Percentiles rank a stretch among this genome's conserved stretches.
phyloP scores from a whole-genome alignment of 2,888 invertebrate genomes.

The Eledona agricola region DNA sequence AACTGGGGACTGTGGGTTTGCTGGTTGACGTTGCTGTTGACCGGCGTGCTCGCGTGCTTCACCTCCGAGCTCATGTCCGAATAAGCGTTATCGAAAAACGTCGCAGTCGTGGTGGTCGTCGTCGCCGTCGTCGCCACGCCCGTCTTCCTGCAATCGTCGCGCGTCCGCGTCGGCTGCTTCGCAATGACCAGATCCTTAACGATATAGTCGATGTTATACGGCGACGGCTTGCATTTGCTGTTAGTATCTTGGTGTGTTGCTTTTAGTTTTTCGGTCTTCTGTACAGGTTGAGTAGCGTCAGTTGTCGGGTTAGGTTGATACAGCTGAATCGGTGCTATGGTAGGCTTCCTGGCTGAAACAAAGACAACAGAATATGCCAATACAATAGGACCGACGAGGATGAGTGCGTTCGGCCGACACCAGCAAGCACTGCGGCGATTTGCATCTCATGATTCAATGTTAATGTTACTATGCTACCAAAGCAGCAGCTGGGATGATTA shows the following conservation, averaged over 20 bases:
- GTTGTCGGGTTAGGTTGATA: constrained; percentile 29
- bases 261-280: constrained; percentile 36
- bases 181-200: constrained; percentile 37
- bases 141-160: constrained; percentile 1
- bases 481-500: no score
- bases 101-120: constrained; percentile 5
- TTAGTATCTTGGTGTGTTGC: constrained; percentile 35
- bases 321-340: constrained; percentile 62
- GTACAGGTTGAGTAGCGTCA: constrained; percentile 36
- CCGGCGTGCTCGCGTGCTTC: constrained; percentile 57
- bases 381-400: constrained; percentile 30
- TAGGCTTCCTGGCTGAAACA: constrained; percentile 72
- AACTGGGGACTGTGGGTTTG: constrained; percentile 59
- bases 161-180: constrained; percentile 12
- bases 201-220: constrained; percentile 47
- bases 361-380: constrained; percentile 55
- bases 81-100: constrained; percentile 53
- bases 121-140: constrained; percentile 1
- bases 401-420: no score
- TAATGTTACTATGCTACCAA: no score
- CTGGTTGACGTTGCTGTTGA: constrained; percentile 48
- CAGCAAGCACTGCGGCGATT: no score
- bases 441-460: no score
- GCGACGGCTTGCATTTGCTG: constrained; percentile 39
- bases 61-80: constrained; percentile 55